phyloP scores from a whole-genome alignment of 2,888 invertebrate genomes.

The Catocala nupta region DNA sequence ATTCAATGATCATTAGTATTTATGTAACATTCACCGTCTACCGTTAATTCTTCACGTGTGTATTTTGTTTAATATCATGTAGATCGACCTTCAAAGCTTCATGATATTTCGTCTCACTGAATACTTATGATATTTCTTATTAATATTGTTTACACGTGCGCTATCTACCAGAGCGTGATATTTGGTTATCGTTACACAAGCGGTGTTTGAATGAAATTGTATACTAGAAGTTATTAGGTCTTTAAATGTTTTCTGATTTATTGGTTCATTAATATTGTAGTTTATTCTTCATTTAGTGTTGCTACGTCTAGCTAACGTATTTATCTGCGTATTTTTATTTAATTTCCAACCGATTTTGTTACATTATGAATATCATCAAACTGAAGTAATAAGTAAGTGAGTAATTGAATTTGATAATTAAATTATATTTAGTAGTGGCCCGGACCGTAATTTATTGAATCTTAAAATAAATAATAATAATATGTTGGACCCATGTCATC shows the following conservation, averaged over 20 bases:
- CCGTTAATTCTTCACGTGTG: neutral
- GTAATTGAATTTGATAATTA: no score
- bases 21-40: neutral
- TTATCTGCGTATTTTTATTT: no score
- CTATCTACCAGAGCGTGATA: conserved; percentile 5
- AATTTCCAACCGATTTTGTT: no score
- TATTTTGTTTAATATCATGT: conserved; percentile 6
- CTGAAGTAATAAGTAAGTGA: no score
- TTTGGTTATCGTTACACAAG: conserved; percentile 16
- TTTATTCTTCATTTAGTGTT: no score
- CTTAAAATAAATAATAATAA: no score
- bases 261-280: conserved; percentile 1
- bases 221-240: neutral
- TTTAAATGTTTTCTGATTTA: conserved; percentile 11
- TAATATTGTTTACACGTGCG: conserved; percentile 21
- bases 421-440: no score
- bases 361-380: no score
- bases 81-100: conserved; percentile 43
- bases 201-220: conserved; percentile 6
- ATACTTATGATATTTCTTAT: conserved; percentile 19
- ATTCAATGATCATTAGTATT: neutral
- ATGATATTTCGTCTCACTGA: conserved; percentile 28
- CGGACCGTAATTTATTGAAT: no score
- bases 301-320: no score
- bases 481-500: no score